Percentiles rank a stretch among this genome's conserved stretches.
Evolutionary conservation across 2,888 invertebrate species (phyloP).

Genomic region (Cephalotes varians): DNA sequence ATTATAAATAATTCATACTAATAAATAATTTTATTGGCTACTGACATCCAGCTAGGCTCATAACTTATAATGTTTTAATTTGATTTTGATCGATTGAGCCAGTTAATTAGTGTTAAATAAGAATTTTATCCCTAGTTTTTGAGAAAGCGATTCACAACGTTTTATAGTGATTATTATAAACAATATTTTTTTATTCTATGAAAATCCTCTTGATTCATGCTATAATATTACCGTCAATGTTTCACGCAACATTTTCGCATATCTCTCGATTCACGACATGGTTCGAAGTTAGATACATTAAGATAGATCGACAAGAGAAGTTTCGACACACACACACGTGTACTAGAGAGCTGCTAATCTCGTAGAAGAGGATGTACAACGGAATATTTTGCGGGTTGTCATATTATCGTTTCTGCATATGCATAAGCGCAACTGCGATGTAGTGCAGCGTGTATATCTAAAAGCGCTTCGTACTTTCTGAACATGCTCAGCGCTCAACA

Average conservation of each 20-base stretch:
- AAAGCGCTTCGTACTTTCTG: constrained; percentile 43
- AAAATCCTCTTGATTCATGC: background rate
- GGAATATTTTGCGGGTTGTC: constrained; percentile 40
- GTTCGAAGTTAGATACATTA: constrained; percentile 19
- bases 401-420: constrained; percentile 52
- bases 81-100: no score
- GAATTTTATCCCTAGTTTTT: background rate
- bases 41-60: no score
- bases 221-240: background rate
- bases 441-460: constrained; percentile 35
- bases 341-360: constrained; percentile 23
- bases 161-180: background rate
- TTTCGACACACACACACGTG: constrained; percentile 15
- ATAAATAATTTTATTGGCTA: no score
- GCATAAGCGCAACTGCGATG: constrained; percentile 43
- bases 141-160: background rate
- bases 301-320: constrained; percentile 18
- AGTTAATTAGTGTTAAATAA: no score
- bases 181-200: background rate
- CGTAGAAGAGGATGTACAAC: constrained; percentile 21
- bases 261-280: constrained; percentile 6
- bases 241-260: background rate
- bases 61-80: no score
- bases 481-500: constrained; percentile 3
- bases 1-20: no score